phyloP scores from a whole-genome alignment of 2,888 invertebrate species.

The Nycteola revayana region DNA sequence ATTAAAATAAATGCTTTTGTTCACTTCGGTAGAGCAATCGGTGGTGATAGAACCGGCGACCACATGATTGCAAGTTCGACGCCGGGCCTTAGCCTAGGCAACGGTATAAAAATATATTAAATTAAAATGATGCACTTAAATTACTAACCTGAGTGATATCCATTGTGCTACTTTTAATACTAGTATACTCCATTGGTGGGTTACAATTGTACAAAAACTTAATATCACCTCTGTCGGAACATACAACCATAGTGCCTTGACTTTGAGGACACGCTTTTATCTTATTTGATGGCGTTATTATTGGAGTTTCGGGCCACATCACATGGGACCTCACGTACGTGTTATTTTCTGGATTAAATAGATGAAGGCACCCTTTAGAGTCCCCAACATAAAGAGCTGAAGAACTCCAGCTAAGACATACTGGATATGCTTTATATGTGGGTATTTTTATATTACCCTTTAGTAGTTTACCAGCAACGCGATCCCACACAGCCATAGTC shows the following conservation, averaged over 20 bases:
- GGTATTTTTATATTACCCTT: conserved; percentile 61
- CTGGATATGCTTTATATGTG: conserved; percentile 62
- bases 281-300: conserved; percentile 59
- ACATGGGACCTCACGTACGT: conserved; percentile 52
- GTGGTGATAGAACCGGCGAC: too few relatives aligned
- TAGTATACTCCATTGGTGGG: conserved; percentile 64
- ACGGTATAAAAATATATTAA: too few relatives aligned
- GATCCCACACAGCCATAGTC: conserved; percentile 81
- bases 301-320: conserved; percentile 62
- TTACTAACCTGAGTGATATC: conserved; percentile 68
- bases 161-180: conserved; percentile 55
- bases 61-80: too few relatives aligned
- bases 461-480: conserved; percentile 70
- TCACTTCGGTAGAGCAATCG: too few relatives aligned
- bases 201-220: conserved; percentile 70
- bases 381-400: conserved; percentile 70
- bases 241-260: conserved; percentile 63
- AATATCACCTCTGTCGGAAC: conserved; percentile 72
- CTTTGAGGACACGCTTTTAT: conserved; percentile 67
- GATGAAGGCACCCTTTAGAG: conserved; percentile 66
- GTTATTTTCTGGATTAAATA: conserved; percentile 61
- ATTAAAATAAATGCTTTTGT: too few relatives aligned
- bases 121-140: too few relatives aligned
- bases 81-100: too few relatives aligned
- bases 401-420: conserved; percentile 66